These are phyloP conservation scores for Luehdorfia chinensis DNA, from an alignment of 1,140 invertebrate species.

Conservation along the genomic window DNA sequence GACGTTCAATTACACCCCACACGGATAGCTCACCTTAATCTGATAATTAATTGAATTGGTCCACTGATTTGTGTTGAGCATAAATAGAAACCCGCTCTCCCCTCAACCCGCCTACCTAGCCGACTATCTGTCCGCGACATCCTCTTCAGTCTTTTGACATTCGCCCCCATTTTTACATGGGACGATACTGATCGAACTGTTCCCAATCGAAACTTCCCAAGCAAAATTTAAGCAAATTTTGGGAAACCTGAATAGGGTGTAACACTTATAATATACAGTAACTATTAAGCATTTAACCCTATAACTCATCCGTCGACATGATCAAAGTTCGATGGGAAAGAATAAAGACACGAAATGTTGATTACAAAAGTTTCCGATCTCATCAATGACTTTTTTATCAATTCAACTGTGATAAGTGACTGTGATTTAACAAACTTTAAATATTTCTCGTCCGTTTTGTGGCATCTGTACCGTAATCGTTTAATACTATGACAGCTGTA, in stretches of 20 bases:
- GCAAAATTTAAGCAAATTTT: conserved; percentile 25
- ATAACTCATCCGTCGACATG: neutral
- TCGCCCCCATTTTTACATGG: conserved; percentile 72
- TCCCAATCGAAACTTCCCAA: conserved; percentile 38
- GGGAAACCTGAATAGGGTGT: conserved; percentile 38
- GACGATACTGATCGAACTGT: conserved; percentile 58
- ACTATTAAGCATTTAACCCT: conserved; percentile 37
- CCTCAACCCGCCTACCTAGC: conserved; percentile 38
- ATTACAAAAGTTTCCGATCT: conserved; percentile 5
- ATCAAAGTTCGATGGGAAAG: neutral
- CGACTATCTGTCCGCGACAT: conserved; percentile 48
- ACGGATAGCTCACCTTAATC: conserved; percentile 73
- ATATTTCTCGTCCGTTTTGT: conserved; percentile 49
- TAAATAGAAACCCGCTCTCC: conserved; percentile 63
- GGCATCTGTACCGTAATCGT: conserved; percentile 51
- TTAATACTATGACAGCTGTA: conserved; percentile 55
- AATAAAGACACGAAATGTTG: conserved; percentile 11
- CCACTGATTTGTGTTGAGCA: conserved; percentile 73
- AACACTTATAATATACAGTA: conserved; percentile 33
- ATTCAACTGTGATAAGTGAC: conserved; percentile 30
- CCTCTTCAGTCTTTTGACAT: conserved; percentile 72
- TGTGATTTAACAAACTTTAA: conserved; percentile 38
- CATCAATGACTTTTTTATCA: conserved; percentile 11
- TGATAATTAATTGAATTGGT: conserved; percentile 77
- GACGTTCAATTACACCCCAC: conserved; percentile 52